Evolutionary conservation across 2,888 invertebrate species (phyloP).

Genomic region (Steinernema carpocapsae): DNA sequence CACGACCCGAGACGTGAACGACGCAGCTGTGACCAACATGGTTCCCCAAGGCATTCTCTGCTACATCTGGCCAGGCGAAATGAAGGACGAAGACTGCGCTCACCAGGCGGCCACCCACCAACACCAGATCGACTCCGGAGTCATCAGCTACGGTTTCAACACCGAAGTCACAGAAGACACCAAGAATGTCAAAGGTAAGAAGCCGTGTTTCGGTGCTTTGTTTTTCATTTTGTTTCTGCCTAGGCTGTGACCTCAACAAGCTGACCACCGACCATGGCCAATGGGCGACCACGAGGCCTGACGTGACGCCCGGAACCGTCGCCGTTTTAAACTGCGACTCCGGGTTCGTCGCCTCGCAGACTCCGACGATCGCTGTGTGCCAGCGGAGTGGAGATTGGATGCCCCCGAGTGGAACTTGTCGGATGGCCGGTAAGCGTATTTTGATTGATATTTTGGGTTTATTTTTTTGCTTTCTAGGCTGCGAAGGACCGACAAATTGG

Average conservation of each 20-base stretch:
- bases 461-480: background rate
- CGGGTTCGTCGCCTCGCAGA: constrained; percentile 24
- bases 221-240: background rate
- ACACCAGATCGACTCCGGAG: background rate
- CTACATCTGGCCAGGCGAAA: constrained; percentile 42
- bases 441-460: background rate
- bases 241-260: constrained; percentile 4
- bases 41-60: constrained; percentile 41
- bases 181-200: background rate
- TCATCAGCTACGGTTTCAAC: background rate
- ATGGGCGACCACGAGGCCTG: constrained; percentile 31
- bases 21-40: constrained; percentile 20
- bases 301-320: constrained; percentile 34
- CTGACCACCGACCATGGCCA: constrained; percentile 32
- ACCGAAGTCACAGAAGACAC: background rate
- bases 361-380: constrained; percentile 37
- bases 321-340: constrained; percentile 38
- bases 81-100: constrained; percentile 10
- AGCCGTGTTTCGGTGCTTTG: background rate
- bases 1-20: constrained; percentile 34
- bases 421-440: constrained; percentile 1
- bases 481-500: constrained; percentile 19
- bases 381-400: constrained; percentile 38
- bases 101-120: background rate
- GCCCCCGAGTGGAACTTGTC: constrained; percentile 25